These are phyloP conservation scores for Eurystomus gularis DNA, from an alignment of 2,113 vertebrate genomes.

Conservation along the genomic window DNA sequence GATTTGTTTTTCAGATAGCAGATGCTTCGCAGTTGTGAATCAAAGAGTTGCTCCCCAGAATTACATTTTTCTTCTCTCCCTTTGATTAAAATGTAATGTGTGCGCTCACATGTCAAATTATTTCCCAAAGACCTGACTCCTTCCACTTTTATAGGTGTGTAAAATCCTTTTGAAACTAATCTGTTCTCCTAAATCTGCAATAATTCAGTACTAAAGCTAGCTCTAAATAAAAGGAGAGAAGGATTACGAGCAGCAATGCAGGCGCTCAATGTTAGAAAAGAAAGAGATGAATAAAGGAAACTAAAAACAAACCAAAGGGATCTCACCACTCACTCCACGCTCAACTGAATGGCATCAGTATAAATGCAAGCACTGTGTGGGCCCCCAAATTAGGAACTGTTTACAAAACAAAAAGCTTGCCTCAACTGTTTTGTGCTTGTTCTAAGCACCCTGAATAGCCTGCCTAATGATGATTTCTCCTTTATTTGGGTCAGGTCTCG, in stretches of 20 bases:
- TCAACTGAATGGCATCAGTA: not conserved
- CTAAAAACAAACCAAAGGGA: not conserved
- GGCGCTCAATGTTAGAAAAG: not conserved
- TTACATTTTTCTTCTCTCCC: not conserved
- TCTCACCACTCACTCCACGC: not conserved
- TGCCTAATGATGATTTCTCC: not conserved
- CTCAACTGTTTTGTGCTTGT: not conserved
- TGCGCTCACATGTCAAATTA: not conserved
- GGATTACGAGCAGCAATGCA: not conserved
- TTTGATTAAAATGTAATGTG: not conserved
- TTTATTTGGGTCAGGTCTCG: constrained; percentile 56
- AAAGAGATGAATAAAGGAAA: not conserved
- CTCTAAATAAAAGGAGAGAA: not conserved
- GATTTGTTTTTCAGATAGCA: not conserved
- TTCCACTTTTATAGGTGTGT: not conserved
- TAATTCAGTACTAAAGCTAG: not conserved
- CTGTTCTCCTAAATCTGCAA: not conserved
- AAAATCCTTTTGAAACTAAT: not conserved
- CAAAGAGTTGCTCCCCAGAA: not conserved
- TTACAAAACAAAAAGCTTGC: constrained; percentile 40
- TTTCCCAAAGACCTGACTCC: not conserved
- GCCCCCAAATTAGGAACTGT: constrained; percentile 22
- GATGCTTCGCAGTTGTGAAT: not conserved
- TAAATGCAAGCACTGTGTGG: not conserved
- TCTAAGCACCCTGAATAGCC: not conserved